Base-by-base conservation (phyloP, 2,888 invertebrate species). In the Cordilura impudica region DNA sequence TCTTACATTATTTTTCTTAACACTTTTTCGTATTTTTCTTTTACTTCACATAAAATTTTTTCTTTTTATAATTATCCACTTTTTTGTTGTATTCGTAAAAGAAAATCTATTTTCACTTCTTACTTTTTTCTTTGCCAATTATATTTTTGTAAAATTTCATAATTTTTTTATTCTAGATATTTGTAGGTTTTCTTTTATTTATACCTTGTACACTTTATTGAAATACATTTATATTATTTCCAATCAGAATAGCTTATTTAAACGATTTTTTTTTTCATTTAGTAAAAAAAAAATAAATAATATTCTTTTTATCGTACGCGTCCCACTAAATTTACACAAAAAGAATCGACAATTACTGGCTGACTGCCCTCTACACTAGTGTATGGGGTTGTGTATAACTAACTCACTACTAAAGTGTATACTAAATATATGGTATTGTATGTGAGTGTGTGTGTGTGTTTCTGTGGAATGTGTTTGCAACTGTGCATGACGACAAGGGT, bases 381-480 rank as follows among this genome's bases (percentile, higher is more conserved):
- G 67, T 74, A 45, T 56, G 51, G 66, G 51, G 43, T 56, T 54
- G 74, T 61, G 53, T 54, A 26, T 67, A 54, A 60, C 12, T 29
- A 61, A 60, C 12, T 29, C 35, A 39, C 47, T 75, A 75, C 74
- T 75, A 69, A 69, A 63, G 5, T 61, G n/a, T n/a, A n/a, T n/a
- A n/a, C n/a, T n/a, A n/a, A n/a, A n/a, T n/a, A n/a, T n/a, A 51
- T 60, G 51, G 43, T 31, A 31, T 35, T 53, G 43, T 18, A 63
- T 58, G 14, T 21, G 10, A 19, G 16, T 43, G 18, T 51, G 12
- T 53, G 23, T 23, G 18, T 31, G 35, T n/a, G 6, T 53, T n/a
- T 47, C 51, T 60, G 69, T 75, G 75, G 75, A 75, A 39, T 5
- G 2, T 69, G 56, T 75, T 63, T 43, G 21, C 75, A 75, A 75